These are phyloP conservation scores for Hydrozoanthus tunicans DNA, from an alignment of 64 coral and sea anemone genomes.

Conservation along the genomic window DNA sequence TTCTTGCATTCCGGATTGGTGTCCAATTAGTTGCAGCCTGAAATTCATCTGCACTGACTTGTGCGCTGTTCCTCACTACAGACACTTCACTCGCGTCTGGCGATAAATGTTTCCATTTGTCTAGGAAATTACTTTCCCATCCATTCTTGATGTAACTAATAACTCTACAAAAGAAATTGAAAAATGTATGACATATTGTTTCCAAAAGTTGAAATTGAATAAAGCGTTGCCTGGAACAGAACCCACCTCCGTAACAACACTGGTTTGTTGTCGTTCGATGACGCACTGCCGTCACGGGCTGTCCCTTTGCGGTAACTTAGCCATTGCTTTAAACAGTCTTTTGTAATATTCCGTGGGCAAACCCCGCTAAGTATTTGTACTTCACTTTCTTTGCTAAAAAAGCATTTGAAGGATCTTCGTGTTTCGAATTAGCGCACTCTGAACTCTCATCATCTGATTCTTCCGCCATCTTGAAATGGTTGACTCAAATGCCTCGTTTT, in stretches of 20 bases:
- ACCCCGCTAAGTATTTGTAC: neutral
- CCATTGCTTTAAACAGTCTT: neutral
- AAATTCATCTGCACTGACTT: constrained; percentile 12
- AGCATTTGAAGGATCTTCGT: neutral
- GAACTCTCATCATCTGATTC: neutral
- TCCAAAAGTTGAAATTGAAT: neutral
- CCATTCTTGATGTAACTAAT: neutral
- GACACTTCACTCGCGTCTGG: neutral
- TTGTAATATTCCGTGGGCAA: neutral
- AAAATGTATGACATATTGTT: neutral
- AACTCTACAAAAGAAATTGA: neutral
- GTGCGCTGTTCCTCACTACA: neutral
- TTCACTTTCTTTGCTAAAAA: neutral
- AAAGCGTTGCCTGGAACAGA: neutral
- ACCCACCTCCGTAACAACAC: neutral
- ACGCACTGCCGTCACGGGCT: neutral
- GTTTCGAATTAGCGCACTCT: neutral
- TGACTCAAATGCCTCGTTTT: too few relatives aligned
- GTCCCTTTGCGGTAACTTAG: neutral
- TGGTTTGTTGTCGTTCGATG: neutral
- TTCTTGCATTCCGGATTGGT: constrained; percentile 21
- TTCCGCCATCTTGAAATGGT: too few relatives aligned
- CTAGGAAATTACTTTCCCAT: constrained; percentile 25
- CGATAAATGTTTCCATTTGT: constrained; percentile 18
- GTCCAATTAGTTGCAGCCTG: constrained; percentile 10